phyloP scores from a whole-genome alignment of 1,140 invertebrate species.

The Contarinia nasturtii region DNA sequence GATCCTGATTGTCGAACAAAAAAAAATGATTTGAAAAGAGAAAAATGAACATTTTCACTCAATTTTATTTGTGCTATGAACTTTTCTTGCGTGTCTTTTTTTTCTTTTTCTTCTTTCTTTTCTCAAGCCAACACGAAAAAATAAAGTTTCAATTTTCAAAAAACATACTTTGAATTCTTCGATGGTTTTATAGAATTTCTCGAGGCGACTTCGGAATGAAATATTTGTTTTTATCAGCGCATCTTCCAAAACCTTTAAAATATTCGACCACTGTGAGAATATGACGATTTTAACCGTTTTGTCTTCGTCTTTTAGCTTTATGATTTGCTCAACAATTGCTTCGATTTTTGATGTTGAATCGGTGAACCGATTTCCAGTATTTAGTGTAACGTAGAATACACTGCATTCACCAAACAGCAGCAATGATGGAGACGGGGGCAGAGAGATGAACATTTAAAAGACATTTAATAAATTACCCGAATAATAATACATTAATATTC shows the following conservation, averaged over 20 bases:
- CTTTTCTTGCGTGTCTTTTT: slow-evolving; percentile 1
- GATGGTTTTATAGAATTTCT: slow-evolving; percentile 29
- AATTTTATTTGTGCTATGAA: background rate
- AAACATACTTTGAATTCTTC: slow-evolving; percentile 32
- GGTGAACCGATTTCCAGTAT: background rate
- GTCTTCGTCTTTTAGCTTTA: slow-evolving; percentile 33
- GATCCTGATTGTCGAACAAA: slow-evolving; percentile 22
- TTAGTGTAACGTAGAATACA: background rate
- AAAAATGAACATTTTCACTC: slow-evolving; percentile 3
- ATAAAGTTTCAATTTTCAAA: background rate
- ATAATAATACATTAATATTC: background rate
- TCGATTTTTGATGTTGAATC: slow-evolving; percentile 48
- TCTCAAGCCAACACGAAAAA: background rate
- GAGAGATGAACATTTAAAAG: background rate
- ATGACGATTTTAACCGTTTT: slow-evolving; percentile 39
- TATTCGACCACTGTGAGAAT: slow-evolving; percentile 50
- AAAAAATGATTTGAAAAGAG: background rate
- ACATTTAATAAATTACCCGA: background rate
- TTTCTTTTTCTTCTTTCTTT: too few species aligned
- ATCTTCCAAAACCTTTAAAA: slow-evolving; percentile 36
- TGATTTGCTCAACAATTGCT: slow-evolving; percentile 37
- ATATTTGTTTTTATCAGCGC: slow-evolving; percentile 43
- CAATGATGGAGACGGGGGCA: background rate
- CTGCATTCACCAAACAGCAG: background rate
- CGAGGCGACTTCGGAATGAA: slow-evolving; percentile 14